These are phyloP conservation scores for Chroicocephalus ridibundus DNA, from an alignment of 2,113 vertebrate species.

Conservation along the genomic window DNA sequence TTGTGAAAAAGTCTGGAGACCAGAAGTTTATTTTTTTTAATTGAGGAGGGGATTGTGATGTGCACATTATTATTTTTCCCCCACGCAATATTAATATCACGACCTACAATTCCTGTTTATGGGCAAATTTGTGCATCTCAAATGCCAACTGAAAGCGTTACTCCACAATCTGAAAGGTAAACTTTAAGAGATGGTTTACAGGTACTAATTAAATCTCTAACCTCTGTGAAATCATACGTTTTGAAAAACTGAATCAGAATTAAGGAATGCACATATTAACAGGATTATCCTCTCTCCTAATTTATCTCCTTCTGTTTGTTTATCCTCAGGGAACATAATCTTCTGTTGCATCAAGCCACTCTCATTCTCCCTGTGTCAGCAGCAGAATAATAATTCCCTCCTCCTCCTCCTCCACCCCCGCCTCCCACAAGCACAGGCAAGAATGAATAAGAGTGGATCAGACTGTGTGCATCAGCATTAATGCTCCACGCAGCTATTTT, in stretches of 20 bases:
- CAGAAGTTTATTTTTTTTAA: neutral
- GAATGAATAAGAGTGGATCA: conserved; percentile 38
- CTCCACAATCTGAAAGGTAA: conserved; percentile 1
- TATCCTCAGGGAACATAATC: conserved; percentile 68
- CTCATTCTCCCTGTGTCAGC: conserved; percentile 68
- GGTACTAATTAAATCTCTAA: conserved; percentile 33
- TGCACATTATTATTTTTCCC: neutral
- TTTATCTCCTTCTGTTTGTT: conserved; percentile 70
- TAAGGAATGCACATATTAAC: conserved; percentile 66
- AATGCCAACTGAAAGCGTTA: neutral
- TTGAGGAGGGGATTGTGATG: neutral
- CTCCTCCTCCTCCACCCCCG: conserved; percentile 36
- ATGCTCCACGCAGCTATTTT: conserved; percentile 52
- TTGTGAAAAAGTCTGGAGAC: neutral
- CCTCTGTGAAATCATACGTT: neutral
- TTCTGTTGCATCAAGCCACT: conserved; percentile 62
- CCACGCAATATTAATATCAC: neutral
- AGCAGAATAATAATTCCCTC: conserved; percentile 69
- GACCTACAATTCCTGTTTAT: neutral
- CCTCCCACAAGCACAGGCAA: conserved; percentile 32
- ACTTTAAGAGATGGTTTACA: conserved; percentile 6
- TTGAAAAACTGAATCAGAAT: conserved; percentile 51
- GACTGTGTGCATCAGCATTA: conserved; percentile 55
- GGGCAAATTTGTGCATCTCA: neutral
- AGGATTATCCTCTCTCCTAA: conserved; percentile 65